Conservation (phyloP, 1,140 invertebrate genomes). For the Lucilia cuprina region DNA sequence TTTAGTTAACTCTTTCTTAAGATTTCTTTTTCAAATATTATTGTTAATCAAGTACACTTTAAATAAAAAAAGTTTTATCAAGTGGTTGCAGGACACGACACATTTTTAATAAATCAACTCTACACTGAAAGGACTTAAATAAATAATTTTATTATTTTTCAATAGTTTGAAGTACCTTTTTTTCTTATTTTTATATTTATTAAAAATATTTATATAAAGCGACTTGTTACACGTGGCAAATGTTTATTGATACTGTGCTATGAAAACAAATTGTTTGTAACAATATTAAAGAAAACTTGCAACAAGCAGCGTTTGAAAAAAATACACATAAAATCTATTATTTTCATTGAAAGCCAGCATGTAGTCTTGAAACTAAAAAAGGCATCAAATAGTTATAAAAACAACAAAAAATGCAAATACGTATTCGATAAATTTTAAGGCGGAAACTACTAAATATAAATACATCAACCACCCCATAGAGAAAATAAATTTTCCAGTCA, state of each 20-base stretch:
- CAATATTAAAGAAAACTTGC: constrained; percentile 16
- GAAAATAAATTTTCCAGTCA: background rate
- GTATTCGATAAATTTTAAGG: background rate
- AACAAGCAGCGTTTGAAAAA: background rate
- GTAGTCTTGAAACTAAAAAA: background rate
- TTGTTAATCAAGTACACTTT: too few relatives aligned
- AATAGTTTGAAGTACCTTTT: too few relatives aligned
- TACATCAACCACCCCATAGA: constrained; percentile 3
- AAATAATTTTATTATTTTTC: too few relatives aligned
- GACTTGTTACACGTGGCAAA: background rate
- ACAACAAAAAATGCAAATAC: background rate
- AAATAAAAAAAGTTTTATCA: too few relatives aligned
- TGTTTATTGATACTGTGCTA: background rate
- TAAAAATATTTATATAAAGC: background rate
- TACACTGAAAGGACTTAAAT: too few relatives aligned
- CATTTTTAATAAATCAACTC: too few relatives aligned
- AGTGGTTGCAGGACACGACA: too few relatives aligned
- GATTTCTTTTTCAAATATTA: too few relatives aligned
- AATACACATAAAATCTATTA: background rate
- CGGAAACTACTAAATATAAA: constrained; percentile 4
- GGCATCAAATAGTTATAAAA: background rate
- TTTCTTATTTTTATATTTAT: too few relatives aligned
- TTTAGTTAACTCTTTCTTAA: too few relatives aligned
- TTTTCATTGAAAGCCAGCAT: background rate
- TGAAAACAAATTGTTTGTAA: background rate